phyloP scores from a whole-genome alignment of 2,113 vertebrate species.

The Craseonycteris thonglongyai region DNA sequence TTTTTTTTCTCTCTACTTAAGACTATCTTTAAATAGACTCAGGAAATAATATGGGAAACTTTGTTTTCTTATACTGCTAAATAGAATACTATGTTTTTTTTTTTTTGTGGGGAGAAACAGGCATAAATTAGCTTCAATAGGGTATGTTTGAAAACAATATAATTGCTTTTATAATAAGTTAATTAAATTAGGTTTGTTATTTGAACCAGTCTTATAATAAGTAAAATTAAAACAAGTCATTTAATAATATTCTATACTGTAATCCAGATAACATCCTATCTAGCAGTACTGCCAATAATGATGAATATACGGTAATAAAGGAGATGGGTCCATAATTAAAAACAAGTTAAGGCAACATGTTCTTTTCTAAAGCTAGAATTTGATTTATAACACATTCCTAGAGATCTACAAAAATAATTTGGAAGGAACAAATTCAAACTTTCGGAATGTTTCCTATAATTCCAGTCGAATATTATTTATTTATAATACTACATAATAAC shows the following conservation, averaged over 20 bases:
- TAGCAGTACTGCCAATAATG: not conserved
- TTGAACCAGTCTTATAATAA: not conserved
- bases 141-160: not conserved
- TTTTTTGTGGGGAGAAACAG: not conserved
- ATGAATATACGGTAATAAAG: not conserved
- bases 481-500: not conserved
- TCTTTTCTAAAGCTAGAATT: not conserved
- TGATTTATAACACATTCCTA: not conserved
- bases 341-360: not conserved
- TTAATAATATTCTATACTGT: not conserved
- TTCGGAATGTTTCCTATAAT: not conserved
- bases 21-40: not conserved
- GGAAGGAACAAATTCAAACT: no score
- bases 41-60: not conserved
- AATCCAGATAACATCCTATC: not conserved
- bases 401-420: not conserved
- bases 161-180: not conserved
- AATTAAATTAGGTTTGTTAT: not conserved
- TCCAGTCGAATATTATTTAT: not conserved
- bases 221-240: not conserved
- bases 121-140: not conserved
- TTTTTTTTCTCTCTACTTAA: not conserved
- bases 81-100: not conserved
- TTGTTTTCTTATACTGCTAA: not conserved
- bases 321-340: not conserved